These are phyloP conservation scores for Campopleginae sp. DNA, from an alignment of 2,888 invertebrate genomes.

Conservation along the genomic window DNA sequence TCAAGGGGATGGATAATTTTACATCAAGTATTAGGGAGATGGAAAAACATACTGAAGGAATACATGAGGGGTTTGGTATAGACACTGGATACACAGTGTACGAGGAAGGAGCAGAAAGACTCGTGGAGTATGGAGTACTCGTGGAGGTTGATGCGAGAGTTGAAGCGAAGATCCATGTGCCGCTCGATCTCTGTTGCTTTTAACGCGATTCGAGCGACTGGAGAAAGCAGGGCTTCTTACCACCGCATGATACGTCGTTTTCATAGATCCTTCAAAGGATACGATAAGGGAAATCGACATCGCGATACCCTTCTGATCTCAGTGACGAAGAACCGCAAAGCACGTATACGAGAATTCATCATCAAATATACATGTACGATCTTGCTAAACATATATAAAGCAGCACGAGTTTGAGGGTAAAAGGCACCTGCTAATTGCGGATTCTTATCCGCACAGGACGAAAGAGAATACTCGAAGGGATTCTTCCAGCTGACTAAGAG, in stretches of 20 bases:
- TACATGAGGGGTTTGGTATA: slow-evolving; percentile 24
- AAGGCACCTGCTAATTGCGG: slow-evolving; percentile 28
- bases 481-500: slow-evolving; percentile 20
- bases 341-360: slow-evolving; percentile 46
- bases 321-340: slow-evolving; percentile 42
- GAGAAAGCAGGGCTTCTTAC: slow-evolving; percentile 24
- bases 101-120: slow-evolving; percentile 1
- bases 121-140: no score
- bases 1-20: slow-evolving; percentile 25
- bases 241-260: slow-evolving; percentile 18
- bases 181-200: slow-evolving; percentile 13
- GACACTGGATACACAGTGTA: slow-evolving; percentile 24
- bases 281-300: slow-evolving; percentile 46
- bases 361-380: neutral
- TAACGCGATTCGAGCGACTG: slow-evolving; percentile 37
- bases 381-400: slow-evolving; percentile 10
- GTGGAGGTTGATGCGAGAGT: slow-evolving; percentile 30
- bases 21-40: slow-evolving; percentile 33
- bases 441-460: slow-evolving; percentile 16
- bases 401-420: slow-evolving; percentile 32
- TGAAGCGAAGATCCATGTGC: neutral
- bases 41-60: slow-evolving; percentile 23
- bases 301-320: slow-evolving; percentile 30
- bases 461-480: slow-evolving; percentile 1
- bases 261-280: slow-evolving; percentile 45